A percentile compares a stretch with the other conserved stretches of the same genome.
Evolutionary conservation across 2,113 vertebrate genomes (phyloP).

Genomic region (Sphyrna mokarran): DNA sequence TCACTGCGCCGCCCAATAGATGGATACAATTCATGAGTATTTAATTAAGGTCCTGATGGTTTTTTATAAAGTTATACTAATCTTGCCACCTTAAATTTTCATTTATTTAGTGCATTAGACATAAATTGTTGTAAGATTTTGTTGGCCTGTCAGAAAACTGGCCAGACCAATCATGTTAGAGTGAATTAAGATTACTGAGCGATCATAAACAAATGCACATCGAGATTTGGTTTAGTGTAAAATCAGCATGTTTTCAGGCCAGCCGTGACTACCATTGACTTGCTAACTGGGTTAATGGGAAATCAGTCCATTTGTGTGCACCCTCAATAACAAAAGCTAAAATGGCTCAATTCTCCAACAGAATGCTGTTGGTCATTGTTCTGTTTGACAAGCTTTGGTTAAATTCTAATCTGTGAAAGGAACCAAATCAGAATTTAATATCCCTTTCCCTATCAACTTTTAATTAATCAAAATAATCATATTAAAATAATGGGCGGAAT

Average conservation of each 20-base stretch:
- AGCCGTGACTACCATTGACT: background rate
- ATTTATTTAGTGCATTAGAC: background rate
- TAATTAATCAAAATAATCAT: background rate
- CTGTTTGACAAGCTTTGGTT: background rate
- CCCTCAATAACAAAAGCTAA: background rate
- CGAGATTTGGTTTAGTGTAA: background rate
- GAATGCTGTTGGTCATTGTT: background rate
- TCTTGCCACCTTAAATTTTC: background rate
- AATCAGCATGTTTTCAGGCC: background rate
- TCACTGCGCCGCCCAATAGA: too few relatives aligned
- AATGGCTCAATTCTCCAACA: background rate
- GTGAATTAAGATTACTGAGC: background rate
- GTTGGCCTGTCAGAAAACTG: background rate
- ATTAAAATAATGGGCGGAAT: background rate
- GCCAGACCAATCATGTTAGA: background rate
- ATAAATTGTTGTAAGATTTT: background rate
- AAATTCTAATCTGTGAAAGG: background rate
- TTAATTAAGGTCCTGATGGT: too few relatives aligned
- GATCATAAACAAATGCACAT: background rate
- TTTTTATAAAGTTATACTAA: too few relatives aligned
- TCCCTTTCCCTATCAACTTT: background rate
- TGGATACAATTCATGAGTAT: too few relatives aligned
- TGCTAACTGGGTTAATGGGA: background rate
- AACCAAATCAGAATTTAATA: background rate
- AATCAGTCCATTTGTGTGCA: background rate